Evolutionary conservation across 2,888 invertebrate species (phyloP).

Genomic region (Ctena decussata): DNA sequence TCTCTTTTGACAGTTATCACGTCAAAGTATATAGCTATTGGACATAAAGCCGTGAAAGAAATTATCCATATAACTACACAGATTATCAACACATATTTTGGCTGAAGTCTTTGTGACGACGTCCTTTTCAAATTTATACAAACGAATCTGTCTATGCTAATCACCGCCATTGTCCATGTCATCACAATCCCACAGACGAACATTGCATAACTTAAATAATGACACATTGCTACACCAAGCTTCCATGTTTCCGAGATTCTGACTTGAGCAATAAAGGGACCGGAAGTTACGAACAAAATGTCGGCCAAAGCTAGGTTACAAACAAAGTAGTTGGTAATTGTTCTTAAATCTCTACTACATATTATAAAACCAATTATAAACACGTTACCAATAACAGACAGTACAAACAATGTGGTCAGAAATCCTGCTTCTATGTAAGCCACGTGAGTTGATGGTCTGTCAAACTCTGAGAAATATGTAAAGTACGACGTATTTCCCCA

Average conservation of each 20-base stretch:
- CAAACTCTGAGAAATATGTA: constrained; percentile 77
- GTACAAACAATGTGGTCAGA: constrained; percentile 61
- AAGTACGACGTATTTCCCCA: constrained; percentile 75
- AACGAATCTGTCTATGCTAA: constrained; percentile 77
- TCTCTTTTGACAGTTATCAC: constrained; percentile 61
- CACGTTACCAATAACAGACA: constrained; percentile 68
- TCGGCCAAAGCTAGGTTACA: constrained; percentile 78
- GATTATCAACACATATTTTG: constrained; percentile 54
- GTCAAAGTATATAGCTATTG: constrained; percentile 73
- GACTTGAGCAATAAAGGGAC: constrained; percentile 75
- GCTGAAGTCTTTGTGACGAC: constrained; percentile 54
- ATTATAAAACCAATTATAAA: constrained; percentile 65
- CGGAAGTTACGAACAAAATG: constrained; percentile 69
- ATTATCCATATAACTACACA: constrained; percentile 68
- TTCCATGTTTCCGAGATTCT: constrained; percentile 78
- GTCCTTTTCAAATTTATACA: constrained; percentile 64
- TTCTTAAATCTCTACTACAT: constrained; percentile 55
- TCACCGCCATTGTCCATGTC: constrained; percentile 80
- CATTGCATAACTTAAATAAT: constrained; percentile 67
- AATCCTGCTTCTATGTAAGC: constrained; percentile 66
- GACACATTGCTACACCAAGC: constrained; percentile 75
- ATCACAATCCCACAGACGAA: constrained; percentile 73
- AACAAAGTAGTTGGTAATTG: constrained; percentile 75
- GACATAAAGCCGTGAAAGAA: constrained; percentile 58
- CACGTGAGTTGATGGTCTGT: constrained; percentile 62